phyloP scores from a whole-genome alignment of 2,797 vertebrate species.

The Pelochelys cantorii region DNA sequence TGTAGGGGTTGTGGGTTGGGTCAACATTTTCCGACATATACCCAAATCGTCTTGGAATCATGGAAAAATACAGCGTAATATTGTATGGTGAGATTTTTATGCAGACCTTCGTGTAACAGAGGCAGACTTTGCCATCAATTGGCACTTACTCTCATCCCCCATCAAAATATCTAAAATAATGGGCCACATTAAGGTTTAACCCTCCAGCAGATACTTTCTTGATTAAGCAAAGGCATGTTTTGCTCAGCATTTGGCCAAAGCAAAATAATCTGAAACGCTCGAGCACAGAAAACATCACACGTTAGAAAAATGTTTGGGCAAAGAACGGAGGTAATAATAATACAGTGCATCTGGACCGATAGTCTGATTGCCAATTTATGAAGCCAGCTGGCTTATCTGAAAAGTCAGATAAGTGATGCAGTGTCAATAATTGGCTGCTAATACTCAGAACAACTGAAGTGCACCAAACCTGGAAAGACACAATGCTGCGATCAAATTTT shows the following conservation, averaged over 20 bases:
- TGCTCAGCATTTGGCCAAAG: constrained; percentile 50
- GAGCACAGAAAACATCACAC: constrained; percentile 34
- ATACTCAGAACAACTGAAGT: background rate
- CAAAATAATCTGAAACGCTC: background rate
- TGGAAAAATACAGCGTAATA: background rate
- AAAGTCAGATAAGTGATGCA: background rate
- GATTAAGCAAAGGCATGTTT: constrained; percentile 41
- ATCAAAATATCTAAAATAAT: background rate
- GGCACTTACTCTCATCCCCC: background rate
- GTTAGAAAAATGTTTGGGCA: constrained; percentile 64
- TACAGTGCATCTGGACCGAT: constrained; percentile 44
- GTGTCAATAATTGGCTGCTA: background rate
- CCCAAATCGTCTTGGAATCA: background rate
- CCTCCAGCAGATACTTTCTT: background rate
- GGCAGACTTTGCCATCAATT: constrained; percentile 1
- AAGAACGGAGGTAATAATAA: constrained; percentile 44
- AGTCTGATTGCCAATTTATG: constrained; percentile 39
- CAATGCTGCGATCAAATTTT: accelerated
- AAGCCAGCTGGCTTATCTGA: constrained; percentile 37
- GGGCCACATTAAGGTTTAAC: background rate
- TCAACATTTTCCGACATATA: background rate
- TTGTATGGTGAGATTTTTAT: background rate
- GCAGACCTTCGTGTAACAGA: constrained; percentile 25
- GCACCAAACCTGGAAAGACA: background rate
- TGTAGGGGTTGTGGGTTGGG: background rate